Conservation (phyloP, 2,797 vertebrate genomes). For the Ptychadena robeensis region DNA sequence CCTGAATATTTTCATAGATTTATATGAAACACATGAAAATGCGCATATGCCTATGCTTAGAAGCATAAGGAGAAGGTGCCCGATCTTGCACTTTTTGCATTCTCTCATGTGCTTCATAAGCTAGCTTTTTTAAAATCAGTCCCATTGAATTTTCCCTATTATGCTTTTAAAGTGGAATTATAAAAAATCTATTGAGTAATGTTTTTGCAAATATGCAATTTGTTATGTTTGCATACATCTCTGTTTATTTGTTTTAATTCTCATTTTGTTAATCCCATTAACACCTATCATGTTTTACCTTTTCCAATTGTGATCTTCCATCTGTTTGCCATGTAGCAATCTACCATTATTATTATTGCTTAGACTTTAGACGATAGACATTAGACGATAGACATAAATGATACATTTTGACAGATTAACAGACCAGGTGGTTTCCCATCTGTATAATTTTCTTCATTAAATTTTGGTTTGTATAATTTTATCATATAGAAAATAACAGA, state of each 20-base stretch:
- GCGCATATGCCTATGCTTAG: too few species aligned
- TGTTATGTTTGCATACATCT: background rate
- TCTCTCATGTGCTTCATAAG: background rate
- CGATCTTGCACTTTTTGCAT: background rate
- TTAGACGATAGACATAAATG: conserved; percentile 1
- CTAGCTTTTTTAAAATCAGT: background rate
- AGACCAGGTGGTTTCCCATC: conserved; percentile 36
- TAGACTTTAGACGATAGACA: too few species aligned
- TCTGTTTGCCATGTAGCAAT: conserved; percentile 18
- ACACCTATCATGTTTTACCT: conserved; percentile 8
- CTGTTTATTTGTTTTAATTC: conserved; percentile 39
- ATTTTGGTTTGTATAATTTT: conserved; percentile 1
- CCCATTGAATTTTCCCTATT: background rate
- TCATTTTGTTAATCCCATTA: conserved; percentile 19
- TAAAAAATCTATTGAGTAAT: background rate
- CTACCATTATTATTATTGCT: conserved; percentile 30
- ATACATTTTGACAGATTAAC: conserved; percentile 17
- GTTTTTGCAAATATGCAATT: background rate
- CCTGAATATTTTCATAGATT: too few species aligned
- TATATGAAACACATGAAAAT: too few species aligned
- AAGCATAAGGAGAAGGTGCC: background rate
- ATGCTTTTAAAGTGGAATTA: background rate
- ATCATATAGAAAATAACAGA: background rate
- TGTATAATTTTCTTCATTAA: conserved; percentile 10
- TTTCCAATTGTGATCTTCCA: conserved; percentile 19